Base-by-base conservation (phyloP, 2,113 vertebrate genomes). In the Apus apus region DNA sequence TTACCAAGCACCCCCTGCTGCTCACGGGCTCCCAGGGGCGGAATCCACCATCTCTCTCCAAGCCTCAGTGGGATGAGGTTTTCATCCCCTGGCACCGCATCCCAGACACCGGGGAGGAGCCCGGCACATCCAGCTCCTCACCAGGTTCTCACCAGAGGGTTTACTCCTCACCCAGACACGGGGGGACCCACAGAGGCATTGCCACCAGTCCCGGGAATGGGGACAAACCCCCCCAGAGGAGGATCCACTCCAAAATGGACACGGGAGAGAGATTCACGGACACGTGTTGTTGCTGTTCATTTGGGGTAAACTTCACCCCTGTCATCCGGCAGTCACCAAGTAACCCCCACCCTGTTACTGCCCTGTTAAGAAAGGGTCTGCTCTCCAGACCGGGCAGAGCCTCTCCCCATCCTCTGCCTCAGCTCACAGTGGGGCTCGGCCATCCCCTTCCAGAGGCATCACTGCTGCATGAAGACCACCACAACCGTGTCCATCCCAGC, bases 1-100 rank as follows among this genome's bases (percentile, higher is more conserved):
- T 93, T 82, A 93, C 94, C 71, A 83, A 90, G 10, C 93, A 76
- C 79, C 91, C 89, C 94, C 89, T 23, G 46, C 91, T 5, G 53
- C 4, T 29, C 2, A 2, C 61, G 3, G 34, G 79, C 53, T 95
- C 97, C 88, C 94, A 14, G 48, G 90, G 87, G 92, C 95, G 85
- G 91, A 67, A 94, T 93, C 90, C 6, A 53, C 86, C 67, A 7
- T 84, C 88, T 92, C 94, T 74, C 65, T 45, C 83, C 83, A 0
- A 89, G 85, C 90, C 94, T 82, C 72, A 94, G 82, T 65, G 80
- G 96, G 93, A 94, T 94, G 81, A 90, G 93, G 92, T 86, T 96
- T 57, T 96, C 94, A 57, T 96, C 95, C 87, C 62, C 50, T 13
- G 6, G 90, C 70, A 11, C 27, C 5, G 65, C 87, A 53, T 94